Evolutionary conservation across 2,113 vertebrate species (phyloP), one percentile per base, ranked within the genome.

Genomic region (Arvicanthis niloticus): DNA sequence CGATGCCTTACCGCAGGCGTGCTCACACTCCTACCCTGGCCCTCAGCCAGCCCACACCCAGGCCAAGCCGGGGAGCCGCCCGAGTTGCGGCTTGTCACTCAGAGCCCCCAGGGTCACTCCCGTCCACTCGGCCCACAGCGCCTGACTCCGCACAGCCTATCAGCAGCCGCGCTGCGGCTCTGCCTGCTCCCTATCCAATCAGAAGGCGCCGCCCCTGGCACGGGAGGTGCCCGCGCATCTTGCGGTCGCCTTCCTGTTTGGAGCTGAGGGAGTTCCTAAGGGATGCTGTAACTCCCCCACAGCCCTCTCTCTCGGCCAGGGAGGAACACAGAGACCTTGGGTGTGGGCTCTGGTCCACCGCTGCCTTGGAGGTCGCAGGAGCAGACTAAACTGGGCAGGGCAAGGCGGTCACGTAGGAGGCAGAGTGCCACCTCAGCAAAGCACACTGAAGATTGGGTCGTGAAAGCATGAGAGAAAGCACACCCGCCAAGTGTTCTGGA

Each of bases 101-200:
- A 89, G 75, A n/a, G 60, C 51, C 84, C 40, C 37, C 65, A 1
- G 85, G 58, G 97, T 94, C 84, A 95, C 87, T 97, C 45, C 97
- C 70, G 97, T 94, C 94, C 62, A 62, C 96, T 89, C 98, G 96
- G 96, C 98, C 97, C 91, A 98, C 96, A 98, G 98, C 99, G 93
- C 98, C 99, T 99, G 99, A 99, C 98, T 93, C 42, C 3, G 12
- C 56, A 0, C 21, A 68, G 90, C 98, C 98, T 98, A 98, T 98
- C 97, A 88, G 88, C 96, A 29, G 77, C 88, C 73, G 37, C 10
- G 73, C 53, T 82, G 29, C 97, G 97, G 98, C 97, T 96, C 96
- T 94, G 97, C 98, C 26, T 10, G 78, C 29, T 8, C 15, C 45
- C 6, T 89, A 75, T 22, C 98, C 98, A 98, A 98, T 98, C 97